A percentile compares a stretch with the other conserved stretches of the same genome.
Conservation (phyloP, 2,888 invertebrate species). For the Allolobophora icterica region DNA sequence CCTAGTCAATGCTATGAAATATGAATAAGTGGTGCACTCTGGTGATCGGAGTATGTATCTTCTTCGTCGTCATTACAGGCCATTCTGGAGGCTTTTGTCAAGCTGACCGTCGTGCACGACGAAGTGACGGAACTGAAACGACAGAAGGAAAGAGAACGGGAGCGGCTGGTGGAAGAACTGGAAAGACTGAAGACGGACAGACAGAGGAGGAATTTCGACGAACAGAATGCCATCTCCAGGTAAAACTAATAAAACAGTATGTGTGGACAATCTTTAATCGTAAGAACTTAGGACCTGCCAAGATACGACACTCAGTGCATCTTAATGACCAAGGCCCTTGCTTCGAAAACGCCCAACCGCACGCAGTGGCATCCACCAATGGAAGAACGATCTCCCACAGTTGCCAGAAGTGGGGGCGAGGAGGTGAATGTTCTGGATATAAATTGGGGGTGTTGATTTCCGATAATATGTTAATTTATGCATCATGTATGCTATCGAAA, state of each 20-base stretch:
- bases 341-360: too few species aligned
- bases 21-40: neutral
- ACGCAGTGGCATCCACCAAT: too few species aligned
- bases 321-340: too few species aligned
- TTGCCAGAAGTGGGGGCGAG: too few species aligned
- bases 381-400: too few species aligned
- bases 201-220: neutral
- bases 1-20: too few species aligned
- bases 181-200: neutral
- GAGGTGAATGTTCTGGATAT: too few species aligned
- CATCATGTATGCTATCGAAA: too few species aligned
- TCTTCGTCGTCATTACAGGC: neutral
- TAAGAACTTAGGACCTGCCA: neutral
- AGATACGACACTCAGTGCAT: too few species aligned
- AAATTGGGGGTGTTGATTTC: too few species aligned
- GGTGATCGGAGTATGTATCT: too few species aligned
- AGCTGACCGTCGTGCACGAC: neutral
- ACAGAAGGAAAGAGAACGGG: neutral
- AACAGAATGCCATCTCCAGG: neutral
- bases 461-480: too few species aligned
- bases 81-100: slow-evolving; percentile 6
- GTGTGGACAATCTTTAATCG: neutral
- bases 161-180: neutral
- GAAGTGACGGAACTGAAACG: neutral
- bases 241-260: neutral